phyloP scores from a whole-genome alignment of 2,797 vertebrate species.

The Chloroceryle inda region DNA sequence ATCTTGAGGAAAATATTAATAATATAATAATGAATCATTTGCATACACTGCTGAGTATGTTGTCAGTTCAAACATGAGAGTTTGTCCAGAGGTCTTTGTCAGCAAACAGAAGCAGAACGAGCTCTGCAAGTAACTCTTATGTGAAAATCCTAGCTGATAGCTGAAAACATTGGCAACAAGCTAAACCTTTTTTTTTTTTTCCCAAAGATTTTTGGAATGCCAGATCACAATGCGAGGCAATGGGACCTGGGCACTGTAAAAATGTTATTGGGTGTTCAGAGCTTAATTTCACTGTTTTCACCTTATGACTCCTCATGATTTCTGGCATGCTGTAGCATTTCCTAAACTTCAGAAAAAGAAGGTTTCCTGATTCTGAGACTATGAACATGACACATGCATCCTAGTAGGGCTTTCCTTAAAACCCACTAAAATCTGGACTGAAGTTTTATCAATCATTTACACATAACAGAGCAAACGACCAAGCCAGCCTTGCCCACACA shows the following conservation, averaged over 20 bases:
- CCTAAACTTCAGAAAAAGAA: neutral
- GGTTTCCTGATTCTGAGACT: neutral
- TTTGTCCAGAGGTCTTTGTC: constrained; percentile 1
- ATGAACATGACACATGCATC: neutral
- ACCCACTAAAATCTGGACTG: neutral
- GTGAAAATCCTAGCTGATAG: neutral
- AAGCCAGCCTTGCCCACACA: neutral
- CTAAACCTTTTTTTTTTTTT: neutral
- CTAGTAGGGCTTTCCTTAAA: neutral
- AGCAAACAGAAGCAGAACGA: neutral
- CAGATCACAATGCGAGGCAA: neutral
- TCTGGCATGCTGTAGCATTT: neutral
- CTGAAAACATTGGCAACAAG: neutral
- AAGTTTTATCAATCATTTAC: neutral
- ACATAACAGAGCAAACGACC: neutral
- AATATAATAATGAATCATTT: constrained; percentile 6
- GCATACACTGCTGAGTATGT: neutral
- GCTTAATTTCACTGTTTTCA: neutral
- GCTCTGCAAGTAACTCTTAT: neutral
- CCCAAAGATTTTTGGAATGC: neutral
- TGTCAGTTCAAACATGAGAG: constrained; percentile 19
- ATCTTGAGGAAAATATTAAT: constrained; percentile 46
- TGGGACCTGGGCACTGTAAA: neutral
- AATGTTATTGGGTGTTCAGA: neutral
- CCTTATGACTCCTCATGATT: neutral